These are phyloP conservation scores for Callipepla squamata DNA, from an alignment of 2,113 vertebrate species.

Conservation along the genomic window DNA sequence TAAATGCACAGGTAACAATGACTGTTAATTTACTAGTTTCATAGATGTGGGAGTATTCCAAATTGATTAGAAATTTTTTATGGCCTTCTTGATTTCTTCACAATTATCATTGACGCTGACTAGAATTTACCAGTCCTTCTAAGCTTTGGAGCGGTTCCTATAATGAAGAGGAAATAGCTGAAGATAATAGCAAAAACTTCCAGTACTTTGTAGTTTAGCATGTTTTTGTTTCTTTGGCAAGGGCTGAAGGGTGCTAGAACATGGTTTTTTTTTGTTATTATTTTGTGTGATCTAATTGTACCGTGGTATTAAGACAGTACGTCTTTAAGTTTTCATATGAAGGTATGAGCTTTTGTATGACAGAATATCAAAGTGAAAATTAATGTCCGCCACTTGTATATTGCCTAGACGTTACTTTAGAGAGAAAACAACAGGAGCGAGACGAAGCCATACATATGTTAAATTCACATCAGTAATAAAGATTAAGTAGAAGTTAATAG, in stretches of 20 bases:
- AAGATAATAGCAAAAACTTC: not conserved
- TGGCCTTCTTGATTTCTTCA: not conserved
- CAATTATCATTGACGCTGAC: not conserved
- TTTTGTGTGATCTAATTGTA: not conserved
- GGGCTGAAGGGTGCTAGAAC: not conserved
- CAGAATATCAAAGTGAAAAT: slow-evolving; percentile 72
- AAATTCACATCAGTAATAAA: slow-evolving; percentile 95
- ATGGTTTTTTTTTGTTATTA: not conserved
- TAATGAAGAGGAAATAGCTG: not conserved
- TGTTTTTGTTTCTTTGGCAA: slow-evolving; percentile 2
- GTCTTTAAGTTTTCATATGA: slow-evolving; percentile 50
- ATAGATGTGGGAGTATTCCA: slow-evolving; percentile 20
- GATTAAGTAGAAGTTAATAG: slow-evolving; percentile 99
- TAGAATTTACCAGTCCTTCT: not conserved
- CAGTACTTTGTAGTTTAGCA: not conserved
- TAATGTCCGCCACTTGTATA: slow-evolving; percentile 69
- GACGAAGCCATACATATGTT: slow-evolving; percentile 95
- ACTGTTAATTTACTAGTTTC: not conserved
- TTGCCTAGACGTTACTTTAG: slow-evolving; percentile 75
- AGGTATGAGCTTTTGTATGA: slow-evolving; percentile 46
- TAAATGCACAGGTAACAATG: not conserved
- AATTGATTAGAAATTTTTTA: not conserved
- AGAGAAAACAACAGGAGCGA: slow-evolving; percentile 80
- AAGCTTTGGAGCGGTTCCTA: not conserved
- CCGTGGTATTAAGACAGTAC: not conserved